Evolutionary conservation across 1,140 invertebrate species (phyloP), one percentile per base, ranked within the genome.

Genomic region (Formica exsecta): DNA sequence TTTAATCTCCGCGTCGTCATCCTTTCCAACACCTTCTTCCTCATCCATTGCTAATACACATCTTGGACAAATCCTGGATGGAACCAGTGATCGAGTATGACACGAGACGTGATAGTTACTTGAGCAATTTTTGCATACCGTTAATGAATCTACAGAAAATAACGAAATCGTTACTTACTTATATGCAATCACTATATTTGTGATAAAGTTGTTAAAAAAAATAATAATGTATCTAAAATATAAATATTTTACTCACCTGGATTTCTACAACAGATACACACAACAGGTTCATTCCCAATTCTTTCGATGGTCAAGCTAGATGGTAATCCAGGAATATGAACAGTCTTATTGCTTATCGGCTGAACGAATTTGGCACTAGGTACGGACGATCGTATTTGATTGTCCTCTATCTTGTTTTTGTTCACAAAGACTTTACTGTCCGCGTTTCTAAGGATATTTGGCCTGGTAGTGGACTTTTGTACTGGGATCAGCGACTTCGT

Each of bases 91-190:
- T 59, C 90, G 71, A 4, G 92, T 91, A 77, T 96, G 96, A 88
- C 96, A 96, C 22, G 94, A 95, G 7, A 96, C 91, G 85, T 96
- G 96, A 91, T 96, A 96, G 83, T 94, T 95, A 36, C 93, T 92
- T 48, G 93, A 89, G 89, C 96, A 96, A 84, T 90, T 93, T 84
- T 96, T 95, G 86, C 96, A 96, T 22, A 94, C 89, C 36, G 94
- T 91, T 65, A 96, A 89, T 51, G 93, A 93, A 87, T 95, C 96
- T 95, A 32, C 19, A 77, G 77, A 13, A 44, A 77, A 62, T 8
- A 11, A 59, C 8, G 4, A 22, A 44, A 59, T 32, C 6, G 3
- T 59, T 71, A 29, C 16, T 5, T 25, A 16, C 25, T 19, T 32
- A 48, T 61, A 6, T 22, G 5, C 16, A 65, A 65, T 36, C 32